Base-by-base conservation (phyloP, 2,797 vertebrate species). In the Margarornis squamiger region DNA sequence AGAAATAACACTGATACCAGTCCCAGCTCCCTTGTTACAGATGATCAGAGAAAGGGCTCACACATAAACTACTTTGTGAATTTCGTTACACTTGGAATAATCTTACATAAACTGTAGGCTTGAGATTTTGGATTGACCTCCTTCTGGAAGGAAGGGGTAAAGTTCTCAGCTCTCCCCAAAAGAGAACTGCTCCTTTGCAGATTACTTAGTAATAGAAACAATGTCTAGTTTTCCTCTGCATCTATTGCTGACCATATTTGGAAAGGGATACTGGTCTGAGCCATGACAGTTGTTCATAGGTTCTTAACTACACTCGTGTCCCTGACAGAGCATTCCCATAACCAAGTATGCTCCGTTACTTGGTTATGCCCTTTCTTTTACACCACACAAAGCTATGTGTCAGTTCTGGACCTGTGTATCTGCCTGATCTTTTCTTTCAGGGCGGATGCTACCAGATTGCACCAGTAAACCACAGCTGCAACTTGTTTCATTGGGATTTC, bases 271-370 rank as follows among this genome's bases (percentile, higher is more conserved):
- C 23, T 16, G 9, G n/a, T 72, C 49, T 2, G 3, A 71, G 30
- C 27, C 14, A 6, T 1, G 2, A 15, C 3, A 11, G 24, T 36
- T 76, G 7, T 62, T 82, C 30, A 36, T 26, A 34, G 15, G 32
- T 54, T 71, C 8, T 54, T 62, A 54, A 70, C 14, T 19, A 57
- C 27, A 20, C 23, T 20, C 43, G n/a, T 5, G 6, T 62, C 16
- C 34, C 7, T n/a, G 65, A 38, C 57, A 86, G 43, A 87, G 43
- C 30, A 63, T 12, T 81, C 27, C 21, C 23, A 14, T 89, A 34
- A 62, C 19, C 38, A 30, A 7, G 12, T n/a, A n/a, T 39, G 6
- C 30, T 66, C 7, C 0, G 1, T 43, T 65, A 36, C 20, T 63
- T 52, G 27, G 11, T 49, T 57, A 29, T 71, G 36, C 20, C 48